These are phyloP conservation scores for Gallinago stenura DNA, from an alignment of 2,797 vertebrate species.

Conservation along the genomic window DNA sequence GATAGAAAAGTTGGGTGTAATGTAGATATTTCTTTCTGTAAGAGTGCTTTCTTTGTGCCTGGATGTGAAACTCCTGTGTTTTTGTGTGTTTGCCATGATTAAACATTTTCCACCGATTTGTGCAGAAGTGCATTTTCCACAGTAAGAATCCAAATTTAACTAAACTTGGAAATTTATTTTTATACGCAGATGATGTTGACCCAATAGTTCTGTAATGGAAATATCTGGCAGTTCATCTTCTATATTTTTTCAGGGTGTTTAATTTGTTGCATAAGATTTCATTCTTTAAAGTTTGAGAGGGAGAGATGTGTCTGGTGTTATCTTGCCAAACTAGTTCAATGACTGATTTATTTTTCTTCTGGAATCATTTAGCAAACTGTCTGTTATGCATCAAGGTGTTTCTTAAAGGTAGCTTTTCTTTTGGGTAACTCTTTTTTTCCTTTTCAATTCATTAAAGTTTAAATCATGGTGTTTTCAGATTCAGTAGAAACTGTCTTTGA, in stretches of 20 bases:
- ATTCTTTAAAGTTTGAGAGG: not conserved
- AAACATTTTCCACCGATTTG: slow-evolving; percentile 47
- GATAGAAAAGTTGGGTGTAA: not conserved
- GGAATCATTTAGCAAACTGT: not conserved
- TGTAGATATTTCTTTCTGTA: not conserved
- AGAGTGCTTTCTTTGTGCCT: not conserved
- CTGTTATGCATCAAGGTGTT: not conserved
- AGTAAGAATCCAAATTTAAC: slow-evolving; percentile 5
- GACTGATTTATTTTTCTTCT: not conserved
- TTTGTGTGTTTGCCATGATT: not conserved
- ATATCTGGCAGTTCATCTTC: slow-evolving; percentile 8
- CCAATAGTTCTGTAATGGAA: slow-evolving; percentile 39
- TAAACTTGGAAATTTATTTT: slow-evolving; percentile 48
- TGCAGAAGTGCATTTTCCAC: slow-evolving; percentile 24
- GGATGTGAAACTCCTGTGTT: not conserved
- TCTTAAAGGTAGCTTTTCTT: not conserved
- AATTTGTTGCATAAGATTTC: not conserved
- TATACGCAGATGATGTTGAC: not conserved
- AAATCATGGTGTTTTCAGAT: not conserved
- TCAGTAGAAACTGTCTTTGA: not conserved
- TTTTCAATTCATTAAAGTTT: not conserved
- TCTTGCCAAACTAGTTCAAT: not conserved
- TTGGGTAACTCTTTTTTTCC: not conserved
- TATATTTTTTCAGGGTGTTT: not conserved
- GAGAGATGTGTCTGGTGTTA: not conserved